Percentiles rank a stretch among this genome's conserved stretches.
These are phyloP conservation scores for Aegithalos caudatus DNA, from an alignment of 2,113 vertebrate species.

Conservation along the genomic window DNA sequence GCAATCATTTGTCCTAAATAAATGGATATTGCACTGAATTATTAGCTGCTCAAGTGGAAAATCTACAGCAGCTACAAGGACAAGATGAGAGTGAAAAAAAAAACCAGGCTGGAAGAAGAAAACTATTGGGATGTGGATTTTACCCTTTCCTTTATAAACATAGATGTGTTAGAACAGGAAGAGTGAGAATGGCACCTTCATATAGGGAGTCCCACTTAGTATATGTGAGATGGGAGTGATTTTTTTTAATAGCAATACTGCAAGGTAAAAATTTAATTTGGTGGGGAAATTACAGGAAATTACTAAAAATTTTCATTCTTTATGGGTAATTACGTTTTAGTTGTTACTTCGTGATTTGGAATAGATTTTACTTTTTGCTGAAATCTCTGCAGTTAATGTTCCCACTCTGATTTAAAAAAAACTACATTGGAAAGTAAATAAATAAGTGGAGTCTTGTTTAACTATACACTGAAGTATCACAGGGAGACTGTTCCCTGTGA, in stretches of 20 bases:
- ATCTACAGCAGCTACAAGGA: background rate
- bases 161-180: background rate
- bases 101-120: background rate
- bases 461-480: background rate
- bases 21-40: background rate
- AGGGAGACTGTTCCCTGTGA: slow-evolving; percentile 1
- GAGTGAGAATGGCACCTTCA: background rate
- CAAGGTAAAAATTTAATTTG: background rate
- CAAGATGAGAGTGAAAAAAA: background rate
- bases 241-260: background rate
- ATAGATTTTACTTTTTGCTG: background rate
- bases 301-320: background rate
- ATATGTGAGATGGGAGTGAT: background rate
- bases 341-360: slow-evolving; percentile 20
- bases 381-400: background rate
- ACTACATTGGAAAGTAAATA: background rate
- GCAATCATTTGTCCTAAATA: background rate
- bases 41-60: background rate
- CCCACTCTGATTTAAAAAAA: slow-evolving; percentile 9
- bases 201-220: background rate
- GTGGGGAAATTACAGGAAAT: slow-evolving; percentile 9
- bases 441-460: background rate
- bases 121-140: background rate
- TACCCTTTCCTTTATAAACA: background rate
- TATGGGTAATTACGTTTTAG: background rate